Evolutionary conservation across 2,113 vertebrate genomes (phyloP), one percentile per base, ranked within the genome.

Genomic region (Cephalopholis sonnerati): DNA sequence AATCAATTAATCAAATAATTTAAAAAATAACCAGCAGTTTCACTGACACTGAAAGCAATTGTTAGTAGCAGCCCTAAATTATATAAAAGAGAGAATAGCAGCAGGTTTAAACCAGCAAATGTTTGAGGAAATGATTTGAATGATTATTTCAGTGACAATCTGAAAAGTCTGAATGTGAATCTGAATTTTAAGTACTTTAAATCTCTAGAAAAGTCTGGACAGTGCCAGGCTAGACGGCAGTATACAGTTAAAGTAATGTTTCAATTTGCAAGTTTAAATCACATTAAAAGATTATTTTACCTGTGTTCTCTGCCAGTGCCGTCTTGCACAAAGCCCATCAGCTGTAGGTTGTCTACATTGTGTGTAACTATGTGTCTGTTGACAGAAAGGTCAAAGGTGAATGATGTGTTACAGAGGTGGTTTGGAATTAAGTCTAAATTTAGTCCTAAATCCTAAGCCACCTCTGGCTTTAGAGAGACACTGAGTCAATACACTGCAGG

Each of bases 341-440:
- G 50, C 29, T 61, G 55, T 27, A 18, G n/a, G 6, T 24, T 59
- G 46, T 65, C 17, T 54, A 17, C 17, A 51, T 79, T 77, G 36
- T 27, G 46, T 78, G n/a, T 27, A 25, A 53, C 27, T 29, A 27
- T 59, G 32, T 74, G 44, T 67, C 25, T 27, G 55, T 68, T 32
- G 51, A 81, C 27, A 18, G 29, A 67, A 41, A 79, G 79, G 77
- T 87, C 81, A 90, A 67, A 88, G 84, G 48, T 87, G 39, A 77
- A 58, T 24, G 88, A 91, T 87, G 78, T 81, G 81, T 72, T 83
- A 63, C 78, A 89, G 86, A 83, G 83, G 82, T 87, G 84, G 57
- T 88, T 83, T 66, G 61, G 79, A 77, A 73, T 90, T 84, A 83
- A 74, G 66, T 90, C 82, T 84, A 79, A 80, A 86, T 85, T 86